These are phyloP conservation scores for Dipodomys stephensi DNA, from an alignment of 2,113 vertebrate genomes.

Conservation along the genomic window DNA sequence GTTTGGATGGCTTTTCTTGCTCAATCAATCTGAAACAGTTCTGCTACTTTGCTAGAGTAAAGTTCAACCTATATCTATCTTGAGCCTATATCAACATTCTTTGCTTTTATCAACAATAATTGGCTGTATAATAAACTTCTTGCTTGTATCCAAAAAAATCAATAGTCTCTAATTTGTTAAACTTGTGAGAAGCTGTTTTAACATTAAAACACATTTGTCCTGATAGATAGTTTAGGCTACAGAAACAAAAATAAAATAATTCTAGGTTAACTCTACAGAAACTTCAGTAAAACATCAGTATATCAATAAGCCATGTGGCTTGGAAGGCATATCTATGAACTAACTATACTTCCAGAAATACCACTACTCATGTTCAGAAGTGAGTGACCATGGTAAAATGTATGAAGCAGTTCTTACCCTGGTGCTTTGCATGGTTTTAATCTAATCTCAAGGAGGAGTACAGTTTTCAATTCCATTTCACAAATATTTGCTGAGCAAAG, in stretches of 20 bases:
- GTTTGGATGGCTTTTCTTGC: slow-evolving; percentile 1
- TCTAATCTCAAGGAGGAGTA: slow-evolving; percentile 62
- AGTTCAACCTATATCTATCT: background rate
- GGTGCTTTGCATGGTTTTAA: background rate
- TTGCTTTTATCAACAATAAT: background rate
- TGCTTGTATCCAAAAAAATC: background rate
- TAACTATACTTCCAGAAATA: slow-evolving; percentile 29
- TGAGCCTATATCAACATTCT: slow-evolving; percentile 15
- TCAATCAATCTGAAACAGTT: slow-evolving; percentile 22
- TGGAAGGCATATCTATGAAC: background rate
- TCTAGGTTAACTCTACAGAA: background rate
- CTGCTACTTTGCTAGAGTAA: slow-evolving; percentile 9
- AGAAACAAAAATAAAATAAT: slow-evolving; percentile 35
- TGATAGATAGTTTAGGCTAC: background rate
- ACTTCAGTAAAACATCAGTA: background rate
- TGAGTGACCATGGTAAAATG: background rate
- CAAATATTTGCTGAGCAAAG: slow-evolving; percentile 68
- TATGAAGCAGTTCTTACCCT: background rate
- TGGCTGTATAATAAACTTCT: no score
- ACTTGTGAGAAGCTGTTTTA: background rate
- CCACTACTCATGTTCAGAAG: background rate
- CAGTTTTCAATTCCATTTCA: slow-evolving; percentile 55
- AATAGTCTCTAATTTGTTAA: slow-evolving; percentile 56
- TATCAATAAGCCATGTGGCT: background rate
- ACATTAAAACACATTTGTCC: background rate